Conservation (phyloP, 1,140 invertebrate genomes). For the Bombus ignitus region DNA sequence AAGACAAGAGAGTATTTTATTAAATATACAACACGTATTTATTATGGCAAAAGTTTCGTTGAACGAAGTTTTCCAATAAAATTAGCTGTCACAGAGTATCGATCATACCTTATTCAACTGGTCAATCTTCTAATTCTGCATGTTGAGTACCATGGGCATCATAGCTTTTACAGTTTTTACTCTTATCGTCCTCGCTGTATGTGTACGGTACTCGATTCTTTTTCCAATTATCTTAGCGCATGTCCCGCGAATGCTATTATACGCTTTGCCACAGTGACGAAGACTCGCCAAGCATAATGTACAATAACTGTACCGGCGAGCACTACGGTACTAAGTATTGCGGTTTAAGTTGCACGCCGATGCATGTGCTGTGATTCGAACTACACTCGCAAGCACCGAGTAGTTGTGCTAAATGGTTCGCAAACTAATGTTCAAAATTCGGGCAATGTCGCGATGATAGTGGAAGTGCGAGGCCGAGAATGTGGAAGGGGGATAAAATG, state of each 20-base stretch:
- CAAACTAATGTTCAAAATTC: slow-evolving; percentile 72
- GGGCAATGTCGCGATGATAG: slow-evolving; percentile 52
- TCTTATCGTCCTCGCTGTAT: background rate
- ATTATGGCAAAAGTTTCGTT: background rate
- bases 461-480: slow-evolving; percentile 25
- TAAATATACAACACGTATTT: background rate
- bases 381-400: slow-evolving; percentile 48
- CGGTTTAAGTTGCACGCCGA: slow-evolving; percentile 64
- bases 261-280: slow-evolving; percentile 32
- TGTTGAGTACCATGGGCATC: background rate
- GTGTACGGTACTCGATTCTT: background rate
- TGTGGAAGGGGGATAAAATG: slow-evolving; percentile 20
- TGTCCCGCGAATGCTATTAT: slow-evolving; percentile 33
- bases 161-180: background rate
- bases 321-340: slow-evolving; percentile 59
- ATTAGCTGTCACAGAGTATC: background rate
- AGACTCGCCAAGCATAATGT: slow-evolving; percentile 58
- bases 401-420: slow-evolving; percentile 73
- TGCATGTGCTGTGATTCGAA: slow-evolving; percentile 66
- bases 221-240: slow-evolving; percentile 33
- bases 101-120: no score
- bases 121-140: background rate
- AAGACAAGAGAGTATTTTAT: no score
- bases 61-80: background rate
- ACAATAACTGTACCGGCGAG: slow-evolving; percentile 61